phyloP scores from a whole-genome alignment of 2,797 vertebrate species.

The Phataginus tetradactyla region DNA sequence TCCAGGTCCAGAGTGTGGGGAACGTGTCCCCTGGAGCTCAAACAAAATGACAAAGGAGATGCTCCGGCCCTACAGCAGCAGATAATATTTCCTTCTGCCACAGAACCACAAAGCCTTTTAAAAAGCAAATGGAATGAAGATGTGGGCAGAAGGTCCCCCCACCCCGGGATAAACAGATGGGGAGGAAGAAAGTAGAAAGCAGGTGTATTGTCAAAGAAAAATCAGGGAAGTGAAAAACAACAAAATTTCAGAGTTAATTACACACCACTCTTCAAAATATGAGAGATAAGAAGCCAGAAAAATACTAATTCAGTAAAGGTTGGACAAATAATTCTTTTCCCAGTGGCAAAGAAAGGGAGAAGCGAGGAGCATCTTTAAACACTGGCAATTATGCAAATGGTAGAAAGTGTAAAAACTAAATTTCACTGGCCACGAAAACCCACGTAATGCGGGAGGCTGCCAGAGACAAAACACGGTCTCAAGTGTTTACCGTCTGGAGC shows the following conservation, averaged over 20 bases:
- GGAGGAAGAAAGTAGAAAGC: conserved; percentile 57
- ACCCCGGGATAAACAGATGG: not conserved
- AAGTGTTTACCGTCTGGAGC: not conserved
- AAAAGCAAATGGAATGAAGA: conserved; percentile 61
- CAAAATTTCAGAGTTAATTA: conserved; percentile 36
- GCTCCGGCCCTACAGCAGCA: not conserved
- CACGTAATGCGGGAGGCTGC: not conserved
- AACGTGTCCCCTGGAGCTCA: not conserved
- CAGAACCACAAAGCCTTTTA: not conserved
- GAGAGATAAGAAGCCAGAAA: conserved; percentile 51
- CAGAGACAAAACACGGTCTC: not conserved
- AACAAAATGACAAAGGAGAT: conserved; percentile 8
- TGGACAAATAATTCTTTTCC: conserved; percentile 56
- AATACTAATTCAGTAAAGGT: conserved; percentile 36
- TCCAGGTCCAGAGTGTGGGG: not conserved
- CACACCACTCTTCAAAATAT: not conserved
- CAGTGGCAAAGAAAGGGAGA: conserved; percentile 8
- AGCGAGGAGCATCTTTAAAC: not conserved
- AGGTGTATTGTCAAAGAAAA: conserved; percentile 48
- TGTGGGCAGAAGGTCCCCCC: not conserved
- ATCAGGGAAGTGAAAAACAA: not conserved
- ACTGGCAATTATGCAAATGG: conserved; percentile 39
- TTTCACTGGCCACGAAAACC: not conserved
- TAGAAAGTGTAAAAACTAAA: conserved; percentile 31
- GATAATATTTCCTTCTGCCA: conserved; percentile 36